phyloP scores from a whole-genome alignment of 92 coral and sea anemone species.

The Virgularia gustaviana region DNA sequence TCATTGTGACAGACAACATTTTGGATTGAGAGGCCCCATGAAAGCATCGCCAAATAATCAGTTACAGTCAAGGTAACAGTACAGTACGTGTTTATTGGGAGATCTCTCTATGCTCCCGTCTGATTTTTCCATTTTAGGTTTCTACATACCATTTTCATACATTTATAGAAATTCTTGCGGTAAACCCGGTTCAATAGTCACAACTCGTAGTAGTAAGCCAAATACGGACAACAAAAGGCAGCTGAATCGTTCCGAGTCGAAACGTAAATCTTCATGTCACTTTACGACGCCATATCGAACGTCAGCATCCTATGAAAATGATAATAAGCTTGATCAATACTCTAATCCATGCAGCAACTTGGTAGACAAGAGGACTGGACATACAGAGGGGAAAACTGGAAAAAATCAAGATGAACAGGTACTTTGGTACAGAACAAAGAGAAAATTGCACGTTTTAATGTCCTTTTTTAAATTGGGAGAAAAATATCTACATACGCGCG shows the following conservation, averaged over 20 bases:
- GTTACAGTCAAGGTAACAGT: no score
- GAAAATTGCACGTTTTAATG: background rate
- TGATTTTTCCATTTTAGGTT: no score
- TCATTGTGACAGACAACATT: no score
- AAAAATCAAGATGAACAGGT: background rate
- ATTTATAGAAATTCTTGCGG: no score
- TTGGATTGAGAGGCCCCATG: no score
- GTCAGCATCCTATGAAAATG: background rate
- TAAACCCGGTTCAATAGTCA: background rate
- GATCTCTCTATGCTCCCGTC: no score
- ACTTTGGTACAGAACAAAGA: background rate
- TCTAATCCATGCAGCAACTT: background rate
- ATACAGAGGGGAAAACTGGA: background rate
- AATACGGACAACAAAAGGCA: background rate
- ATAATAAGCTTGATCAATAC: background rate
- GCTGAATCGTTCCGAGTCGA: background rate
- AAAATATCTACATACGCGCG: no score
- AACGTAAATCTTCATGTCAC: conserved; percentile 2
- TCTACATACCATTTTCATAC: no score
- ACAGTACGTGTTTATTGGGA: no score
- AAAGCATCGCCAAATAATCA: no score
- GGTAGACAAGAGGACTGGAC: background rate
- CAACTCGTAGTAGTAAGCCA: background rate
- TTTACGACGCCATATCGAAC: conserved; percentile 34
- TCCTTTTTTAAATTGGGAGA: no score